Evolutionary conservation across 2,797 vertebrate species (phyloP).

Genomic region (Enteromius paludinosus): DNA sequence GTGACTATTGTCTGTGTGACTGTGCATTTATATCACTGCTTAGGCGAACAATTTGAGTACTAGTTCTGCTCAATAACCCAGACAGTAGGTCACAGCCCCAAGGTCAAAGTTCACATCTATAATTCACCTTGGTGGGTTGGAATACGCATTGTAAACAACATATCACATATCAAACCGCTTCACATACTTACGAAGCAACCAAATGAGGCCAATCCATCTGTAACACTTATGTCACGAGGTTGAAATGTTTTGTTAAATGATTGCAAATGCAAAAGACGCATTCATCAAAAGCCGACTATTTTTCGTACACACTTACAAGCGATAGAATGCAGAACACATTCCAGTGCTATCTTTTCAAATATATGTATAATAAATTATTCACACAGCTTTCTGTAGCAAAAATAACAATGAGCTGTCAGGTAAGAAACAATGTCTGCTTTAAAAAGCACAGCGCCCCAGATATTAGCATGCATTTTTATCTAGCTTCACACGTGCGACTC

Average conservation of each 20-base stretch:
- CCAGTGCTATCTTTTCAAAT: constrained; percentile 23
- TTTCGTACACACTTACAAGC: not conserved
- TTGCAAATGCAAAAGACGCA: not conserved
- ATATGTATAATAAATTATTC: constrained; percentile 25
- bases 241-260: constrained; percentile 8
- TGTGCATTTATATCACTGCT: constrained; percentile 37
- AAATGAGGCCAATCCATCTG: not conserved
- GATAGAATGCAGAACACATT: not conserved
- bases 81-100: constrained; percentile 23
- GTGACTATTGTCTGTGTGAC: constrained; percentile 34
- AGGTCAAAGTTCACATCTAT: constrained; percentile 37
- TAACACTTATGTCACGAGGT: not conserved
- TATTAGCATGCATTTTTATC: constrained; percentile 21
- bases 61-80: constrained; percentile 32
- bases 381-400: constrained; percentile 16
- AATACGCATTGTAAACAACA: not conserved
- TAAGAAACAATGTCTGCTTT: constrained; percentile 18
- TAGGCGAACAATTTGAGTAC: not conserved
- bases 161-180: not conserved
- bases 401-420: constrained; percentile 22
- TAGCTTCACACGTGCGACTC: not conserved
- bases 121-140: not conserved
- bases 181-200: not conserved
- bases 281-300: not conserved
- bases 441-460: constrained; percentile 29